Evolutionary conservation across 2,113 vertebrate species (phyloP).

Genomic region (Dicaeum eximium): DNA sequence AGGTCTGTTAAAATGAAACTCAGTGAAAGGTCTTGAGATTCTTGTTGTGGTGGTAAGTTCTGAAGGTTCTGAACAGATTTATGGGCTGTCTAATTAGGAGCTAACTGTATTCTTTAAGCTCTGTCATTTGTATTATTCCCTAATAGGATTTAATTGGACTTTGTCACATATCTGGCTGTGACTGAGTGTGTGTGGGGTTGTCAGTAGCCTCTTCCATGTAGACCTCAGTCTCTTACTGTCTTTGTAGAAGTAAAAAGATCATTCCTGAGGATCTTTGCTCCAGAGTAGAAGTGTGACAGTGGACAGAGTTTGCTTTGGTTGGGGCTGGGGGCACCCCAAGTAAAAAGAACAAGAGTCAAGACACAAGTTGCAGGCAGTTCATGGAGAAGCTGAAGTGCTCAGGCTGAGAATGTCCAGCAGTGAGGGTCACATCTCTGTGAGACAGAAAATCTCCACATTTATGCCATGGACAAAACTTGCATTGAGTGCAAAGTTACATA

Average conservation of each 20-base stretch:
- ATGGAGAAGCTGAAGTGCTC: neutral
- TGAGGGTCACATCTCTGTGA: neutral
- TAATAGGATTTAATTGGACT: conserved; percentile 48
- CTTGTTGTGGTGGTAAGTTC: conserved; percentile 4
- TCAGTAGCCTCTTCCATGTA: neutral
- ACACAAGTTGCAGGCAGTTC: neutral
- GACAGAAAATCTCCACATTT: neutral
- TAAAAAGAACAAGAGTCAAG: neutral
- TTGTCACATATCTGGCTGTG: neutral
- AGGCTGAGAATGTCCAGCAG: neutral
- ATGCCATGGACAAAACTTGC: neutral
- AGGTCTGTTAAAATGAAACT: conserved; percentile 16
- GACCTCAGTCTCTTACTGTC: neutral
- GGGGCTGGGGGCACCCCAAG: neutral
- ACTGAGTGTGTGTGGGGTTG: neutral
- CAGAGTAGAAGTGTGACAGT: neutral
- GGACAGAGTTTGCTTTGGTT: neutral
- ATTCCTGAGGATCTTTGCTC: neutral
- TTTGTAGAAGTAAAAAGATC: neutral
- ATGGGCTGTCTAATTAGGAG: conserved; percentile 33
- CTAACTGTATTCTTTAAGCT: conserved; percentile 46
- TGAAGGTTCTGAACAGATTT: conserved; percentile 18
- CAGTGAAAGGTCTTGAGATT: neutral
- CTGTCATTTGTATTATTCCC: conserved; percentile 47
- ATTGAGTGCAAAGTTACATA: neutral